Base-by-base conservation (phyloP, 2,888 invertebrate species). In the Biston stratarius region DNA sequence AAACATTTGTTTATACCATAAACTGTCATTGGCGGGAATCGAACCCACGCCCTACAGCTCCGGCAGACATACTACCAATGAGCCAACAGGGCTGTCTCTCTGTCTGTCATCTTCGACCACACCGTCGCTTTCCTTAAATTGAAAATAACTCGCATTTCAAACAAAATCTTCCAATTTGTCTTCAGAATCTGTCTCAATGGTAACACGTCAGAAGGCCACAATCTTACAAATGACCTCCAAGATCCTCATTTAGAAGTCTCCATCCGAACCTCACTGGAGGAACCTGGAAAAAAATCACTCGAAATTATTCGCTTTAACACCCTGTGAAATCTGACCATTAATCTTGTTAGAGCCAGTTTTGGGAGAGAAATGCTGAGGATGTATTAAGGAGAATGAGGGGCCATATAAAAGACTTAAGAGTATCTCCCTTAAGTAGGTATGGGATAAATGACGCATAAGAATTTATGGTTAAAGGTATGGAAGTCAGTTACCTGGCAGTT, bases 301-400 rank as follows among this genome's bases (percentile, higher is more conserved):
- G 72, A 82, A 84, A 87, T 88, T 87, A 89, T 87, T 82, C 79
- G 82, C 79, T 80, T 83, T 85, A 86, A 88, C 84, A 80, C 80
- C 71, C 81, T 83, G 83, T 87, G 84, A 88, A 89, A 88, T 87
- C 83, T 84, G 73, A 74, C 81, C 83, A 89, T 90, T 87, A 85
- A 87, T 89, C 87, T 87, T 77, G 63, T 67, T 70, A 75, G 70
- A 77, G 77, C 72, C 78, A 69, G 76, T 72, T 76, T 70, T 55
- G 66, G 63, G 60, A 48, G 62, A 63, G 57, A 73, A 73, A 79
- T 77, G 78, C 70, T 74, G 69, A 62, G 63, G 64, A 67, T 53
- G 55, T 64, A 71, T 73, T 66, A 62, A 14, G 52, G 66, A 60
- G 71, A 73, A 80, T 76, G 78, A 71, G 75, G 69, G 61, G 64